Base-by-base conservation (phyloP, 2,888 invertebrate genomes). In the Philhelius pedissequus region DNA sequence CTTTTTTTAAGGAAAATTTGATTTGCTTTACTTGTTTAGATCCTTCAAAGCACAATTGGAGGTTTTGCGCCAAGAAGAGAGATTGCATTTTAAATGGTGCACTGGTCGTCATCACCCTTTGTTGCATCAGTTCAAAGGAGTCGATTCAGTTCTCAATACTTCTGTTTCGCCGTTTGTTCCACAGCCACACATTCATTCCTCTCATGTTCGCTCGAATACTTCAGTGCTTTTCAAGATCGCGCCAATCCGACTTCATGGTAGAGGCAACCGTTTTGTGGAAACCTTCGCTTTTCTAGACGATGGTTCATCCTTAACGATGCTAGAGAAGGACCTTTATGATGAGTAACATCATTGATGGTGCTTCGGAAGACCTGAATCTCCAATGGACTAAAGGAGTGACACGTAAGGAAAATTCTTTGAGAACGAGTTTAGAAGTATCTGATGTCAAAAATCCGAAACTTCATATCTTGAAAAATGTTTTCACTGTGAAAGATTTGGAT, bases 381-480 rank as follows among this genome's bases (percentile, higher is more conserved):
- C 77, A 50, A 13, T 77, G 77, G 69, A 70, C 69, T 6, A 77
- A 77, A 18, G 64, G 48, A 3, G 58, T 66, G 6, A n/a, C 8
- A 2, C 48, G 66, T 13, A 1, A n/a, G 3, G 58, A 73, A 6
- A n/a, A 64, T 32, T 73, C 60, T 1, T 56, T 60, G 11, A n/a
- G 71, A 2, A 64, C 62, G 1, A 25, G 27, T 1, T 22, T 69
- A 13, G 22, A 22, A 11, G 40, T 77, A 1, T 69, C 69, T 22
- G 25, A n/a, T 3, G 11, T 69, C 8, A 18, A 38, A 4, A 60
- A 52, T 1, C 20, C 40, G 4, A 69, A 50, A 30, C 38, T 20
- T 7, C 27, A 52, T 30, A 3, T 50, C 3, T n/a, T 76, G 35
- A 50, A 76, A 22, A 50, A 68, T 15, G 60, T 68, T 1, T 30